Base-by-base conservation (phyloP, 2,113 vertebrate species). In the Leiothrix lutea region DNA sequence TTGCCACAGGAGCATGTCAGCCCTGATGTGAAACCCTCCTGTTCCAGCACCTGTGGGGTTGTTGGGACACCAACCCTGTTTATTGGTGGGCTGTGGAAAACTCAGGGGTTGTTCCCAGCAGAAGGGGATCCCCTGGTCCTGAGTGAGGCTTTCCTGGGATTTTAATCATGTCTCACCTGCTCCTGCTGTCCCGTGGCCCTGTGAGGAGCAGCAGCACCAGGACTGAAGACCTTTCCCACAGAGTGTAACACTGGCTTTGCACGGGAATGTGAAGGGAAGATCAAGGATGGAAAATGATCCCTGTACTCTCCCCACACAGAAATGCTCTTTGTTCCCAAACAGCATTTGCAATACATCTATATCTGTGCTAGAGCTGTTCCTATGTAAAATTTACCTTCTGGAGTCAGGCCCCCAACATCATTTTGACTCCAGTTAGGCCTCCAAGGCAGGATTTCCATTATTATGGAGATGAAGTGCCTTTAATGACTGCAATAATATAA, bases 401-500 rank as follows among this genome's bases (percentile, higher is more conserved):
- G 84, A 97, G 67, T 64, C 42, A 56, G 69, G 80, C 84, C 61
- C 57, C 95, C 56, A n/a, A 33, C 48, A 60, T 88, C 80, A 93
- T 91, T 97, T 94, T 92, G 95, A 80, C 94, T 96, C 87, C 87
- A 85, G 84, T 91, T 58, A 86, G 94, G 94, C 97, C 97, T 96
- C 88, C 61, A 40, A 98, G 98, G 97, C 95, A 98, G 96, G 97
- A 97, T 97, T 98, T 97, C 95, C 95, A 97, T 98, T 98, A 98
- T 97, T 97, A 97, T 97, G 97, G 97, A 98, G 97, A 98, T 96
- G 97, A 98, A 97, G 88, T 97, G 91, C 87, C 91, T 96, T 97
- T 98, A 98, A 98, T 97, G 97, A 97, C 90, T 91, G 96, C 97
- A 97, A 97, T 94, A 95, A 97, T 95, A 88, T 97, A 98, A 98